Conservation (phyloP, 2,113 vertebrate genomes). For the Phalacrocorax brasilianus region DNA sequence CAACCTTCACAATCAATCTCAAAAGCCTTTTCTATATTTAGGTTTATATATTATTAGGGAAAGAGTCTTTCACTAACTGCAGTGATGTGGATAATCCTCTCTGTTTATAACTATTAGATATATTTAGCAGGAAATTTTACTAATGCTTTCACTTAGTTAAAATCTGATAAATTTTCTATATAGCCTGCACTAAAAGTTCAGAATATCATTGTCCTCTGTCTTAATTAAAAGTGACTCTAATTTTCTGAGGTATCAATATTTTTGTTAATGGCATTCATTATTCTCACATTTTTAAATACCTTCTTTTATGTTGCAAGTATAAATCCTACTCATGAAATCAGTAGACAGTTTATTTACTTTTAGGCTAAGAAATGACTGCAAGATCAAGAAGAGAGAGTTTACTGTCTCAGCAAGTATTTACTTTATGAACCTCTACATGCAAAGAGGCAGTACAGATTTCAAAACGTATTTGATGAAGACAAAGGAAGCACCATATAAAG, state of each 20-base stretch:
- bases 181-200: neutral
- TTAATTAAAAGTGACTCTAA: neutral
- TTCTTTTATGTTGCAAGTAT: neutral
- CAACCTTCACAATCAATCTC: neutral
- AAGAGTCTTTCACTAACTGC: neutral
- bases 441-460: neutral
- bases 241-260: neutral
- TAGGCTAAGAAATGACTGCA: neutral
- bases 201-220: neutral
- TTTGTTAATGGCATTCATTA: neutral
- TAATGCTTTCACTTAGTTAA: neutral
- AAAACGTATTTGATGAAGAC: neutral
- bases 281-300: neutral
- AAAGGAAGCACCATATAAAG: neutral
- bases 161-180: neutral
- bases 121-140: neutral
- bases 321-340: neutral
- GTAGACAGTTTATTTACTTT: neutral
- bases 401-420: neutral
- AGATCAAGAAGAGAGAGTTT: neutral
- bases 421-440: neutral
- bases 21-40: neutral
- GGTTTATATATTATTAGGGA: neutral
- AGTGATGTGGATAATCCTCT: neutral
- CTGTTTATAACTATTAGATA: neutral